Conservation (phyloP, 2,888 invertebrate genomes). For the Tipula confusa region DNA sequence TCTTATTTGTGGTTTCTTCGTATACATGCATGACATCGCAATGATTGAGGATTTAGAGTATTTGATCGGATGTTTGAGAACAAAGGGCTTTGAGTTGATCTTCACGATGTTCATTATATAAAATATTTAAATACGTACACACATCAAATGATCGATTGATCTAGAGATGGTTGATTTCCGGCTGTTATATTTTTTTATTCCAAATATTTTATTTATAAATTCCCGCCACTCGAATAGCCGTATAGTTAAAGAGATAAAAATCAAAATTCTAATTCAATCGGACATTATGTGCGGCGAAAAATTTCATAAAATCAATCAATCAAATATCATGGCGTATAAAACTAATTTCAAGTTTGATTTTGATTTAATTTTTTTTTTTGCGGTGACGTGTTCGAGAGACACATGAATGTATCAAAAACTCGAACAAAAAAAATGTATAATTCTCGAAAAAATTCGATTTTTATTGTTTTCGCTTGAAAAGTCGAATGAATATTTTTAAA, state of each 20-base stretch:
- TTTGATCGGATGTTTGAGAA: constrained; percentile 3
- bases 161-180: not conserved
- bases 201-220: not conserved
- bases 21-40: not conserved
- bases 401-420: not conserved
- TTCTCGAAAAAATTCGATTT: not conserved
- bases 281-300: not conserved
- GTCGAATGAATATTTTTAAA: not conserved
- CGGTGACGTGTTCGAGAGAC: no score
- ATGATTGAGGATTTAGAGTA: not conserved
- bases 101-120: not conserved
- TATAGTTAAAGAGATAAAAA: not conserved
- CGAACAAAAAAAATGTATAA: not conserved
- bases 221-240: not conserved
- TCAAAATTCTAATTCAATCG: not conserved
- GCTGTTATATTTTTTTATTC: not conserved
- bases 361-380: not conserved
- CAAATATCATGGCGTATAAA: not conserved
- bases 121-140: not conserved
- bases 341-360: not conserved
- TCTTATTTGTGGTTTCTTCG: not conserved
- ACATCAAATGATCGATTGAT: not conserved
- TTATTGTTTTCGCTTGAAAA: not conserved
- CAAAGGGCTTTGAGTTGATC: not conserved
- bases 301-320: not conserved